Conservation (phyloP, 2,113 vertebrate species). For the Edolisoma coerulescens region DNA sequence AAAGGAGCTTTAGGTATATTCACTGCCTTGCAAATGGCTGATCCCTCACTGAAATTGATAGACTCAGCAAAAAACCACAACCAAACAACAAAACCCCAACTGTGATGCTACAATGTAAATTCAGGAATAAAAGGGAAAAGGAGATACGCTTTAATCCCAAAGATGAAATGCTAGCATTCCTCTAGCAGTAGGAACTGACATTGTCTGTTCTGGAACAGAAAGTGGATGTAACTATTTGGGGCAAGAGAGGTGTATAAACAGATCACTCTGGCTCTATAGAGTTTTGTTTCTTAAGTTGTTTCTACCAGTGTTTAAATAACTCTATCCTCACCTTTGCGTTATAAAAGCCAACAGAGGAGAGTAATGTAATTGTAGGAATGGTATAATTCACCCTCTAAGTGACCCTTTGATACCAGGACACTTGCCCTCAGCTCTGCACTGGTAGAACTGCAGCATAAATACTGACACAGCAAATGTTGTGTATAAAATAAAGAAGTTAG, state of each 20-base stretch:
- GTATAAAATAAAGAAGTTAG: neutral
- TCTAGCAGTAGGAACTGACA: neutral
- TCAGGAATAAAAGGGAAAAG: neutral
- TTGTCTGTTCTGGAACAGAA: neutral
- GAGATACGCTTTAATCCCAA: neutral
- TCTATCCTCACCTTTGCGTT: neutral
- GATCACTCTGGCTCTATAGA: neutral
- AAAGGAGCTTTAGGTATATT: neutral
- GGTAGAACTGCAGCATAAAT: neutral
- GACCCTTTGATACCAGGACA: neutral
- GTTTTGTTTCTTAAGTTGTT: neutral
- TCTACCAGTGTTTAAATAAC: neutral
- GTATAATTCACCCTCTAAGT: neutral
- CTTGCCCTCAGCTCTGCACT: neutral
- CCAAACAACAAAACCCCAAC: neutral
- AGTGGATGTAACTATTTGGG: accelerated
- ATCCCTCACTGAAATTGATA: neutral
- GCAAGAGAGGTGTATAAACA: neutral
- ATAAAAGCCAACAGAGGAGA: neutral
- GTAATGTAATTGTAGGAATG: neutral
- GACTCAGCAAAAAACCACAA: neutral
- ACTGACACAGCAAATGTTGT: accelerated
- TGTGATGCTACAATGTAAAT: neutral
- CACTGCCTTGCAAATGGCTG: neutral
- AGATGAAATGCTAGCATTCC: neutral